Percentiles rank a stretch among this genome's conserved stretches.
phyloP scores from a whole-genome alignment of 2,797 vertebrate species.

The Cichlasoma orientale region DNA sequence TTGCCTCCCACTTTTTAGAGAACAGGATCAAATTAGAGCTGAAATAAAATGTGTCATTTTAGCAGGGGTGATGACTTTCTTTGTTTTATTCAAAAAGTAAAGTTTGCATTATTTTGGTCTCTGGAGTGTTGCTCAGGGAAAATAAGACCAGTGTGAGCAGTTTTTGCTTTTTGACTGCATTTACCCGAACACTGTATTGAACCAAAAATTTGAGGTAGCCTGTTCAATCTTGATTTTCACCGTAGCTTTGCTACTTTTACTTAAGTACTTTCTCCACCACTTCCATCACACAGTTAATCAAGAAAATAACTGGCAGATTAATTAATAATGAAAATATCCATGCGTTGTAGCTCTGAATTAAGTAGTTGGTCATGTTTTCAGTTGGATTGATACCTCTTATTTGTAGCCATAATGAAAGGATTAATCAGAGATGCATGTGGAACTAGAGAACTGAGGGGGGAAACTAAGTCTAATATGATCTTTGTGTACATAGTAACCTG shows the following conservation, averaged over 20 bases:
- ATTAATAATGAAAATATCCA: neutral
- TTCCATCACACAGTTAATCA: neutral
- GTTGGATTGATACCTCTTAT: neutral
- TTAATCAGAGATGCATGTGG: neutral
- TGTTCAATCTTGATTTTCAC: neutral
- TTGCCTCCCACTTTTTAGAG: neutral
- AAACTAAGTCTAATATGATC: neutral
- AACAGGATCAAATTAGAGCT: neutral
- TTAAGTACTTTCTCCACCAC: neutral
- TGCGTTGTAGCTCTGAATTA: neutral
- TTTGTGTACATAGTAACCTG: neutral
- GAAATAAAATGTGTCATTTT: neutral
- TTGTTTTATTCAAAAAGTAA: neutral
- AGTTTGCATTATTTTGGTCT: neutral
- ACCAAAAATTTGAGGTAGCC: neutral
- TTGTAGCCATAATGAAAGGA: neutral
- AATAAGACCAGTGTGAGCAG: neutral
- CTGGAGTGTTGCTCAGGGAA: neutral
- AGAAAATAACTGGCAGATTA: neutral
- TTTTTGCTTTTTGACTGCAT: fast-evolving
- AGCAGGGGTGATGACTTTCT: neutral
- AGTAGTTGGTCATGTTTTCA: neutral
- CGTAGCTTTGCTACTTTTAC: neutral
- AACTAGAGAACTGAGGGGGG: neutral
- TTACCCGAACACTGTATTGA: fast-evolving